Conservation (phyloP, 2,113 vertebrate species). For the Chascanopsetta lugubris region DNA sequence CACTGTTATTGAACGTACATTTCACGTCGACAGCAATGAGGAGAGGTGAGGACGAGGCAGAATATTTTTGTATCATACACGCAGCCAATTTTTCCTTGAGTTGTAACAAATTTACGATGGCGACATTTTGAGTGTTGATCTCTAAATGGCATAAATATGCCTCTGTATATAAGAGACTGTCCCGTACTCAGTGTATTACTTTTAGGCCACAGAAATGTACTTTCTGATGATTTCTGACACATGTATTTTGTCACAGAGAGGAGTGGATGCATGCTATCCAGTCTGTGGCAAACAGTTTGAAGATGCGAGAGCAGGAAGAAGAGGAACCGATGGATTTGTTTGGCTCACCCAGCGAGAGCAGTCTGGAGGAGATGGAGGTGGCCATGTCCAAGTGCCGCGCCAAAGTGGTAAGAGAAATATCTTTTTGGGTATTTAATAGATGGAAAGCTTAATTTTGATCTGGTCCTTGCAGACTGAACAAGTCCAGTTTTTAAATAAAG, state of each 20-base stretch:
- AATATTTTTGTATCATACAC: not conserved
- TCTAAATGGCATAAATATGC: not conserved
- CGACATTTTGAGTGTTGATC: not conserved
- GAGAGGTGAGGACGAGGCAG: slow-evolving; percentile 77
- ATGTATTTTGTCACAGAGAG: slow-evolving; percentile 77
- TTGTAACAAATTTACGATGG: not conserved
- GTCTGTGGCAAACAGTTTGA: slow-evolving; percentile 87
- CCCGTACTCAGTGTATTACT: not conserved
- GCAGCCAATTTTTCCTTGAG: not conserved
- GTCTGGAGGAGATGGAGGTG: slow-evolving; percentile 87
- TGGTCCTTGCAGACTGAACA: too few species aligned
- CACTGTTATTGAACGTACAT: slow-evolving; percentile 90
- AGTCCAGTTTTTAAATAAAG: not conserved
- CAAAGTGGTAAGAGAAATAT: slow-evolving; percentile 83
- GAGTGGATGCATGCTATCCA: slow-evolving; percentile 92
- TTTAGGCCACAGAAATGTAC: not conserved
- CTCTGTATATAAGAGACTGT: not conserved
- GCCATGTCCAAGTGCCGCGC: slow-evolving; percentile 78
- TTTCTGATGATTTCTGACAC: not conserved
- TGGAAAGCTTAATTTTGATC: not conserved
- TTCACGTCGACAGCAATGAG: slow-evolving; percentile 89
- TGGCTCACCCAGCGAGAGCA: slow-evolving; percentile 78
- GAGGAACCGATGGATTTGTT: slow-evolving; percentile 83
- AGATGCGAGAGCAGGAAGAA: slow-evolving; percentile 80
- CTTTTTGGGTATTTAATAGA: not conserved